Conservation (phyloP, 2,888 invertebrate genomes). For the Leptura quadrifasciata region DNA sequence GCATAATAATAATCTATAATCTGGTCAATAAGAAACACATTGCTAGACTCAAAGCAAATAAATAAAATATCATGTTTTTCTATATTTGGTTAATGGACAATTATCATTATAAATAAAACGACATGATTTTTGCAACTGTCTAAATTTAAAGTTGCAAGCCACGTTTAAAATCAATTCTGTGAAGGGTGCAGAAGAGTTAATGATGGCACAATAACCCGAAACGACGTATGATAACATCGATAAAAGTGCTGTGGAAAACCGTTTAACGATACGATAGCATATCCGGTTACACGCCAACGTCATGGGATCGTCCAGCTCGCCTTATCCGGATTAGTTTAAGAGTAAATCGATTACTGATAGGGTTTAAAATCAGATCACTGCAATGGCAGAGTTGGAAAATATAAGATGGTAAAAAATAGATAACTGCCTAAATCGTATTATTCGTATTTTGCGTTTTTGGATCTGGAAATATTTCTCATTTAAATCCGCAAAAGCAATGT, state of each 20-base stretch:
- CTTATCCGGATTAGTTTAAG: slow-evolving; percentile 62
- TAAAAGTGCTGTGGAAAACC: slow-evolving; percentile 34
- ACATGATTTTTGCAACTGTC: too few relatives aligned
- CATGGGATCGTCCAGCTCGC: slow-evolving; percentile 45
- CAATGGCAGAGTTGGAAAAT: background rate
- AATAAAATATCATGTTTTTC: too few relatives aligned
- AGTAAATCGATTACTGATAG: slow-evolving; percentile 57
- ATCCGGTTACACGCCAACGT: slow-evolving; percentile 54
- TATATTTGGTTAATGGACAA: too few relatives aligned
- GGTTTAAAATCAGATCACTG: slow-evolving; percentile 31
- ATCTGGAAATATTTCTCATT: too few relatives aligned
- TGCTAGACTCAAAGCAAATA: too few relatives aligned
- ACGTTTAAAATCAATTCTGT: slow-evolving; percentile 7
- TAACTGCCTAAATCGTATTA: background rate
- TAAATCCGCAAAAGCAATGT: too few relatives aligned
- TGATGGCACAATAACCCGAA: slow-evolving; percentile 15
- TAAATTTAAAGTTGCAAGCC: background rate
- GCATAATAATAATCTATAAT: too few relatives aligned
- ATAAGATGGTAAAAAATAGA: background rate
- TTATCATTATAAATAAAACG: too few relatives aligned
- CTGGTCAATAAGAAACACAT: too few relatives aligned
- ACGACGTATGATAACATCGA: slow-evolving; percentile 33
- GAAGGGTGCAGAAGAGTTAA: slow-evolving; percentile 8
- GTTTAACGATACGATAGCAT: slow-evolving; percentile 38
- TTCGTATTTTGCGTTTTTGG: background rate